Evolutionary conservation across 2,113 vertebrate genomes (phyloP).

Genomic region (Apodemus speciosus): DNA sequence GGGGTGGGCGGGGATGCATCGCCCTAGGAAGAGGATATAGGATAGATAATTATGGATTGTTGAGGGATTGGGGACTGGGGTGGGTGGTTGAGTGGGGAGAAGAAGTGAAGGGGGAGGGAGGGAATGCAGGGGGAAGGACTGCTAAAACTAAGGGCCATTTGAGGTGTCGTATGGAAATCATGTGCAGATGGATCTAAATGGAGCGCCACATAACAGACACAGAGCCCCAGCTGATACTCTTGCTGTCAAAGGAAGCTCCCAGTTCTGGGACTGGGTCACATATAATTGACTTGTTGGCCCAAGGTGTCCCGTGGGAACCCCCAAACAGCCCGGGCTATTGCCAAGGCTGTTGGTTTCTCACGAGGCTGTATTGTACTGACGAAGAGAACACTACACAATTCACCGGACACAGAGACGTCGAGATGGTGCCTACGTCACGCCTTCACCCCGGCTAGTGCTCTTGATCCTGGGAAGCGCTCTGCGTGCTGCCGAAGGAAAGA

Average conservation of each 20-base stretch:
- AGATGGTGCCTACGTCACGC: not conserved
- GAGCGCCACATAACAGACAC: not conserved
- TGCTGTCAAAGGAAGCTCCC: not conserved
- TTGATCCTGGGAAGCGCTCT: not conserved
- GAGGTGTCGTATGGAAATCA: not conserved
- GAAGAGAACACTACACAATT: not conserved
- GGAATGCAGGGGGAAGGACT: not conserved
- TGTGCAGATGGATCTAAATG: not conserved
- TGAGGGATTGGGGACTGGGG: not conserved
- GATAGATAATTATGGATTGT: not conserved
- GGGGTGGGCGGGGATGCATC: not conserved
- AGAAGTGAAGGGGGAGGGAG: no score
- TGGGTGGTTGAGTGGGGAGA: not conserved
- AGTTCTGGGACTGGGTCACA: not conserved
- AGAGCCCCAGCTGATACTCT: not conserved
- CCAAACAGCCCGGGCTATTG: not conserved
- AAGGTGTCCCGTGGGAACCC: not conserved
- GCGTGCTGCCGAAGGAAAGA: not conserved
- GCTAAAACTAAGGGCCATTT: not conserved
- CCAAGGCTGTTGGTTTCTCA: not conserved
- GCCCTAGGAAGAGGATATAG: not conserved
- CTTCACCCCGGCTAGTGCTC: not conserved
- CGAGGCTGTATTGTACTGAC: no score
- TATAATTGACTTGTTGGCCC: no score
- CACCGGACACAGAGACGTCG: not conserved